Conservation (phyloP, 2,888 invertebrate genomes). For the Eupithecia subumbrata region DNA sequence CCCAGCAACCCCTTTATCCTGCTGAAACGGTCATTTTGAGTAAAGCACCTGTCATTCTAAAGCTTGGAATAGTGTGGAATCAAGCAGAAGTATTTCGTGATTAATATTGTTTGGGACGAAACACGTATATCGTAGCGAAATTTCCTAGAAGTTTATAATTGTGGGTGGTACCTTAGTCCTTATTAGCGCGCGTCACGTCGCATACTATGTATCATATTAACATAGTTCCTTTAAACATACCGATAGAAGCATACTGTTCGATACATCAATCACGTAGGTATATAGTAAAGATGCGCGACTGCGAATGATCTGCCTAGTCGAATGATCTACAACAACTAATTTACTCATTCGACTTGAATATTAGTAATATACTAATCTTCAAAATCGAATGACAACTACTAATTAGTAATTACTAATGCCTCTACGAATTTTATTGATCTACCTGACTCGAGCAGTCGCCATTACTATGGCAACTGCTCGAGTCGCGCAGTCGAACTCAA, state of each 20-base stretch:
- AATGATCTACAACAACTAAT: no score
- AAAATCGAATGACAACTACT: no score
- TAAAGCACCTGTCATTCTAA: conserved; percentile 71
- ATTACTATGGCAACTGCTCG: no score
- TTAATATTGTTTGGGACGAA: conserved; percentile 21
- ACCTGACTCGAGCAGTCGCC: no score
- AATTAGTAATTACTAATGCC: no score
- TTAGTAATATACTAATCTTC: no score
- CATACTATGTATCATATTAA: not conserved
- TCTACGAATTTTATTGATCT: no score
- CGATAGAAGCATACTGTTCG: not conserved
- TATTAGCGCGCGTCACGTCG: not conserved
- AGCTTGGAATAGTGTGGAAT: conserved; percentile 46
- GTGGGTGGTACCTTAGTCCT: not conserved
- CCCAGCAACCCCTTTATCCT: conserved; percentile 65
- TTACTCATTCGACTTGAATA: no score
- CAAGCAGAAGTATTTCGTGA: conserved; percentile 44
- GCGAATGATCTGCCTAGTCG: no score
- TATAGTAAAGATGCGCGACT: no score
- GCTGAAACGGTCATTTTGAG: conserved; percentile 70
- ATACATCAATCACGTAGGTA: no score
- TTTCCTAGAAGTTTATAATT: conserved; percentile 4
- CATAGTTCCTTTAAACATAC: not conserved
- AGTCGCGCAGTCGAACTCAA: no score
- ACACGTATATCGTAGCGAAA: not conserved